phyloP scores from a whole-genome alignment of 2,113 vertebrate genomes.

The Paramormyrops kingsleyae region DNA sequence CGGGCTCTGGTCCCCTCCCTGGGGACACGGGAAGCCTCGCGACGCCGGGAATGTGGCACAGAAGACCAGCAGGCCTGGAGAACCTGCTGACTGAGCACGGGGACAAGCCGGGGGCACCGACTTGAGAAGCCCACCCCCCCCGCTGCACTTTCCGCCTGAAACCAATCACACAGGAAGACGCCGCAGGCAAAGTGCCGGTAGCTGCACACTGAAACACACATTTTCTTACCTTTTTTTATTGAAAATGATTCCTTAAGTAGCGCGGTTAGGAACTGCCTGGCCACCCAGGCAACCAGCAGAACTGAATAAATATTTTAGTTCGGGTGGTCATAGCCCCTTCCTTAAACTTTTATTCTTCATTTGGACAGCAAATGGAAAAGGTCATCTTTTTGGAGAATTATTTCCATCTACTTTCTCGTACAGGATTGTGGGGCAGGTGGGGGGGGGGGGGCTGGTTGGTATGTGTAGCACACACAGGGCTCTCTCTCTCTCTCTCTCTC shows the following conservation, averaged over 20 bases:
- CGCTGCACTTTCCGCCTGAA: constrained; percentile 18
- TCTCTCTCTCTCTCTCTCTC: not conserved
- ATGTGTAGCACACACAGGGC: not conserved
- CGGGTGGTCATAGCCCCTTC: not conserved
- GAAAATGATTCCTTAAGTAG: constrained; percentile 19
- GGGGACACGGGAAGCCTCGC: too few species aligned
- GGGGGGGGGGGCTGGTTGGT: too few species aligned
- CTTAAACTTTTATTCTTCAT: not conserved
- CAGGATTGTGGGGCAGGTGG: not conserved
- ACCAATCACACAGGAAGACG: constrained; percentile 29
- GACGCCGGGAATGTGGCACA: not conserved
- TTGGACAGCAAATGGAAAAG: not conserved
- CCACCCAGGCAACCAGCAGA: not conserved
- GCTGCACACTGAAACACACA: constrained; percentile 33
- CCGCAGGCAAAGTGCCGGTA: constrained; percentile 35
- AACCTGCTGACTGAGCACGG: constrained; percentile 8
- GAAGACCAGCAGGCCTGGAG: not conserved
- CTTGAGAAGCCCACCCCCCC: constrained; percentile 24
- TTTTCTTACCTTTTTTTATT: constrained; percentile 23
- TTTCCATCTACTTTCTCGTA: not conserved
- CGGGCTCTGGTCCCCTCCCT: not conserved
- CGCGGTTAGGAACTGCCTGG: constrained; percentile 16
- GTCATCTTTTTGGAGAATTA: not conserved
- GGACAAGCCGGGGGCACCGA: constrained; percentile 19
- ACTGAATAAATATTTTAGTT: not conserved